Percentiles rank a stretch among this genome's conserved stretches.
phyloP scores from a whole-genome alignment of 2,888 invertebrate species.

The Diarsia dahlii region DNA sequence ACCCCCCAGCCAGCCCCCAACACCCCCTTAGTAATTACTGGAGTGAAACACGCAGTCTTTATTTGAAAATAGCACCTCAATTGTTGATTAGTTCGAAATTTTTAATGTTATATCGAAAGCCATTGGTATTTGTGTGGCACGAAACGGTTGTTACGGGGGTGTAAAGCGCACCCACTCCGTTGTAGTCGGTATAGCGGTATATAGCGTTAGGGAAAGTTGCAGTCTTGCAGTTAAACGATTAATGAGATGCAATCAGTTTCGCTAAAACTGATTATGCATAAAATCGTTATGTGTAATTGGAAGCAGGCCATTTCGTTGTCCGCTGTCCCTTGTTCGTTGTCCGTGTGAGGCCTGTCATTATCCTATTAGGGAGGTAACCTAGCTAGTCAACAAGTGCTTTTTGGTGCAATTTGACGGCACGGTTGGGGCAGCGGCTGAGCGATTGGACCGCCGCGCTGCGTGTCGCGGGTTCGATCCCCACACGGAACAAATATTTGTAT shows the following conservation, averaged over 20 bases:
- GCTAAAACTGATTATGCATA: slow-evolving; percentile 41
- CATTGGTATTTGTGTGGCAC: slow-evolving; percentile 41
- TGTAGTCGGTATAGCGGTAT: neutral
- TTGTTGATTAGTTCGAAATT: slow-evolving; percentile 71
- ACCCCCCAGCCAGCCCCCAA: slow-evolving; percentile 55
- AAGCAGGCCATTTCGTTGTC: neutral
- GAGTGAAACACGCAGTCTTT: slow-evolving; percentile 73
- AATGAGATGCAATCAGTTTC: slow-evolving; percentile 49
- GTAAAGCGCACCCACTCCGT: slow-evolving; percentile 23
- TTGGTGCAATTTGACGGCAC: too few relatives aligned
- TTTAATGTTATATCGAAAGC: slow-evolving; percentile 57
- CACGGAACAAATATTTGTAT: too few relatives aligned
- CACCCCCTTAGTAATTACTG: slow-evolving; percentile 66
- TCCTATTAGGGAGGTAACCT: neutral
- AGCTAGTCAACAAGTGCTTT: too few relatives aligned
- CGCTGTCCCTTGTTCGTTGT: neutral
- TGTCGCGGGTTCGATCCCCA: too few relatives aligned
- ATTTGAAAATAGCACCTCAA: slow-evolving; percentile 76
- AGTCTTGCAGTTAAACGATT: slow-evolving; percentile 19
- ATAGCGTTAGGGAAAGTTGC: slow-evolving; percentile 34
- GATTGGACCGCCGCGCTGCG: too few relatives aligned
- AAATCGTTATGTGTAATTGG: slow-evolving; percentile 18
- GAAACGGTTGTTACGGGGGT: slow-evolving; percentile 18
- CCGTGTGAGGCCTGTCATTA: neutral
- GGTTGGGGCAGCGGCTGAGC: too few relatives aligned